Percentiles rank a stretch among this genome's conserved stretches.
phyloP scores from a whole-genome alignment of 2,888 invertebrate species.

The Oxyscelio sp. region DNA sequence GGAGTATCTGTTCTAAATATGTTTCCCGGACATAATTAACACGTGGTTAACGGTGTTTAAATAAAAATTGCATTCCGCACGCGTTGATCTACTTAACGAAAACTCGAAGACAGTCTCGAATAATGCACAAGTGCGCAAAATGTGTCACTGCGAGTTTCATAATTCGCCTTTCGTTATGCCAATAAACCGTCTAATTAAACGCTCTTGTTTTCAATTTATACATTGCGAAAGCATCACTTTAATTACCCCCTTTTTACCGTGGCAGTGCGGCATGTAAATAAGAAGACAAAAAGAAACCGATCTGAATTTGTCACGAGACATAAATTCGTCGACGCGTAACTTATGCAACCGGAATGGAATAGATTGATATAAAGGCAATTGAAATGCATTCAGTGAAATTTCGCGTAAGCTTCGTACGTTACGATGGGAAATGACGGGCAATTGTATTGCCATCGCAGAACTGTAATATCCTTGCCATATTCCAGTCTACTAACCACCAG shows the following conservation, averaged over 20 bases:
- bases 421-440: constrained; percentile 29
- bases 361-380: constrained; percentile 32
- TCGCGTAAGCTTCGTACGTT: constrained; percentile 1
- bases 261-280: neutral
- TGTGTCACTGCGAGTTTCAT: constrained; percentile 35
- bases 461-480: constrained; percentile 30
- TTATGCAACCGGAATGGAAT: constrained; percentile 46
- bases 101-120: constrained; percentile 8
- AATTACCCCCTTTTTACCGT: constrained; percentile 40
- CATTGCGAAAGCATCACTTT: constrained; percentile 21
- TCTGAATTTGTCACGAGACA: neutral
- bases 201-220: constrained; percentile 60
- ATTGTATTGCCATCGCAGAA: constrained; percentile 54
- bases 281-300: neutral
- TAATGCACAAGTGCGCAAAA: constrained; percentile 27
- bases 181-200: constrained; percentile 31
- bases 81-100: constrained; percentile 58
- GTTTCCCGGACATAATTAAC: constrained; percentile 68
- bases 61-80: constrained; percentile 60
- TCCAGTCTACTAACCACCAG: constrained; percentile 59
- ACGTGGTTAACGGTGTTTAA: constrained; percentile 61
- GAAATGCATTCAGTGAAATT: constrained; percentile 33
- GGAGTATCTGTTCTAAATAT: constrained; percentile 49
- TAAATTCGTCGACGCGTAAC: constrained; percentile 6
- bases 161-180: constrained; percentile 32